Evolutionary conservation across 2,888 invertebrate genomes (phyloP).

Genomic region (Hirtodrosophila duncani): DNA sequence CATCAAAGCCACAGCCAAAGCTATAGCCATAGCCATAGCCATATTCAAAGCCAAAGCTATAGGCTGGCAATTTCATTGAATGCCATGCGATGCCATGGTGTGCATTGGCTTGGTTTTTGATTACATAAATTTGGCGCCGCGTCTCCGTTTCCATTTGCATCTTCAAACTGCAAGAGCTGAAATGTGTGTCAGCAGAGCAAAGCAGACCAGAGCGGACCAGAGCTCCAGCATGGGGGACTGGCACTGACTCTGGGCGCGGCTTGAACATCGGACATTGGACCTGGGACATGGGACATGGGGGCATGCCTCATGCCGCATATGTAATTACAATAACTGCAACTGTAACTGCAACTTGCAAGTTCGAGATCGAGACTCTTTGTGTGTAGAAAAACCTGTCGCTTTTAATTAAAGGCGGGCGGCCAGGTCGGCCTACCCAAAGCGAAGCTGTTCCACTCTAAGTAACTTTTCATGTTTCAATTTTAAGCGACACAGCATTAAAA

Average conservation of each 20-base stretch:
- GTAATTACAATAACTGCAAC: slow-evolving; percentile 68
- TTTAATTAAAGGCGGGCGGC: slow-evolving; percentile 62
- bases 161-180: slow-evolving; percentile 48
- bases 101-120: slow-evolving; percentile 51
- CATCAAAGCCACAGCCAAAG: slow-evolving; percentile 42
- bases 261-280: slow-evolving; percentile 38
- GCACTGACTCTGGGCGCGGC: slow-evolving; percentile 47
- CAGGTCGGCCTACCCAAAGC: slow-evolving; percentile 7
- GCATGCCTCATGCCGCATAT: too few species aligned
- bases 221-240: slow-evolving; percentile 3
- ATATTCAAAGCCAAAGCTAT: slow-evolving; percentile 10
- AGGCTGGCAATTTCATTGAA: slow-evolving; percentile 50
- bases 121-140: slow-evolving; percentile 65
- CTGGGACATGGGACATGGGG: too few species aligned
- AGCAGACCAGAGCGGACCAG: neutral
- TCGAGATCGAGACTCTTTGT: slow-evolving; percentile 28
- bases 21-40: slow-evolving; percentile 13
- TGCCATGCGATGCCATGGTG: slow-evolving; percentile 39
- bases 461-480: slow-evolving; percentile 69
- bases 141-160: slow-evolving; percentile 60
- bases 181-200: slow-evolving; percentile 61
- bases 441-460: slow-evolving; percentile 51
- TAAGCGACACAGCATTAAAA: slow-evolving; percentile 42
- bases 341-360: slow-evolving; percentile 27
- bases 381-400: slow-evolving; percentile 58